Evolutionary conservation across 2,888 invertebrate genomes (phyloP).

Genomic region (Anoplius nigerrimus): DNA sequence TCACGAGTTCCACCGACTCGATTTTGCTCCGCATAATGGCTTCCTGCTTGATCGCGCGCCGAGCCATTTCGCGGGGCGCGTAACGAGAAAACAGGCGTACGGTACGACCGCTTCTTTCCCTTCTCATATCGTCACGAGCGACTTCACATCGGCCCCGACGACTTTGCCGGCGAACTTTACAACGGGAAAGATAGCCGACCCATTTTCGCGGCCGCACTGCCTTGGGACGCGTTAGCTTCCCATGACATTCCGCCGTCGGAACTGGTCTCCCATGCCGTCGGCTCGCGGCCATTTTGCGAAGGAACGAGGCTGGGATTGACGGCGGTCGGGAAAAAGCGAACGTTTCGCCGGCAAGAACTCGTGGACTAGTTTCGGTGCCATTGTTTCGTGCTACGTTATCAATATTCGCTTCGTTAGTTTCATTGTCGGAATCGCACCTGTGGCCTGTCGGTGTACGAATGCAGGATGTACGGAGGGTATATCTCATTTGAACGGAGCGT

Average conservation of each 20-base stretch:
- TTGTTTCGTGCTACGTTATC: no score
- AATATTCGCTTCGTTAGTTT: no score
- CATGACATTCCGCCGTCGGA: background rate
- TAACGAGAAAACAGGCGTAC: no score
- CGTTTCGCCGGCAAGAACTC: background rate
- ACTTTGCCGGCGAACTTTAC: background rate
- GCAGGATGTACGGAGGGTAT: no score
- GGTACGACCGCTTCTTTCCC: background rate
- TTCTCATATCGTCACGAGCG: background rate
- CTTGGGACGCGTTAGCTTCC: conserved; percentile 4
- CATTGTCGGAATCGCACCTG: no score
- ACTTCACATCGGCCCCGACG: background rate
- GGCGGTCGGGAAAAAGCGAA: background rate
- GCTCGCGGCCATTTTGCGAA: background rate
- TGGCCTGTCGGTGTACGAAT: no score
- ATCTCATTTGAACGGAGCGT: no score
- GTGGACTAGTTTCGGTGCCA: background rate
- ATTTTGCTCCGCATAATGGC: no score
- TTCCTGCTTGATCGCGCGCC: no score
- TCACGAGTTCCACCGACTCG: no score
- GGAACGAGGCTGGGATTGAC: no score
- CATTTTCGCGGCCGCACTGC: conserved; percentile 4
- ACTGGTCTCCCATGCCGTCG: background rate
- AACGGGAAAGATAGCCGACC: conserved; percentile 13
- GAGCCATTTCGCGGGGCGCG: no score